Percentiles rank a stretch among this genome's conserved stretches.
These are phyloP conservation scores for Pseudomyrmex dendroicus DNA, from an alignment of 1,140 invertebrate genomes.

Conservation along the genomic window DNA sequence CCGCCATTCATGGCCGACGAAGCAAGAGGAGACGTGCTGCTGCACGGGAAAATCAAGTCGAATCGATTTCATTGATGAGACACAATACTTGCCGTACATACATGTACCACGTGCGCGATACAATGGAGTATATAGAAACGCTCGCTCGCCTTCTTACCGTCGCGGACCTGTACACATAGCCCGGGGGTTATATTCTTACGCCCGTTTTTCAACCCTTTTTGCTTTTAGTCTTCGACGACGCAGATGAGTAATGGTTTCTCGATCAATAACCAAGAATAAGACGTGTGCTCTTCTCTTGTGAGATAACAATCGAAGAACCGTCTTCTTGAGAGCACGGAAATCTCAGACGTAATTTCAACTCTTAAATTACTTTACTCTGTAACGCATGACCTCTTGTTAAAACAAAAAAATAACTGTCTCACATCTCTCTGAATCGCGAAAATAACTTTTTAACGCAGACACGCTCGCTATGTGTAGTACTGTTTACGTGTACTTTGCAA, in stretches of 20 bases:
- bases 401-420: neutral
- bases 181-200: constrained; percentile 34
- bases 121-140: constrained; percentile 18
- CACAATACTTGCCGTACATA: constrained; percentile 34
- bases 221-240: constrained; percentile 30
- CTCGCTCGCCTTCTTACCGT: neutral
- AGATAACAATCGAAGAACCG: constrained; percentile 31
- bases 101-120: neutral
- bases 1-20: constrained; percentile 63
- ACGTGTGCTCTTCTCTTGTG: constrained; percentile 34
- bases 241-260: constrained; percentile 56
- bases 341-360: constrained; percentile 45
- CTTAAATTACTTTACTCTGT: constrained; percentile 42
- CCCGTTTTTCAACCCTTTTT: constrained; percentile 21
- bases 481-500: constrained; percentile 1
- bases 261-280: constrained; percentile 54
- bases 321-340: constrained; percentile 24
- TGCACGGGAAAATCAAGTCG: constrained; percentile 67
- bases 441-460: constrained; percentile 37
- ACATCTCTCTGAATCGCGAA: constrained; percentile 26
- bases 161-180: constrained; percentile 5
- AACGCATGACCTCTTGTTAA: constrained; percentile 22
- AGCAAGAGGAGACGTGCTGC: constrained; percentile 60
- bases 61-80: constrained; percentile 63
- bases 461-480: neutral